A percentile compares a stretch with the other conserved stretches of the same genome.
Conservation (phyloP, 2,113 vertebrate genomes). For the Oceanites oceanicus region DNA sequence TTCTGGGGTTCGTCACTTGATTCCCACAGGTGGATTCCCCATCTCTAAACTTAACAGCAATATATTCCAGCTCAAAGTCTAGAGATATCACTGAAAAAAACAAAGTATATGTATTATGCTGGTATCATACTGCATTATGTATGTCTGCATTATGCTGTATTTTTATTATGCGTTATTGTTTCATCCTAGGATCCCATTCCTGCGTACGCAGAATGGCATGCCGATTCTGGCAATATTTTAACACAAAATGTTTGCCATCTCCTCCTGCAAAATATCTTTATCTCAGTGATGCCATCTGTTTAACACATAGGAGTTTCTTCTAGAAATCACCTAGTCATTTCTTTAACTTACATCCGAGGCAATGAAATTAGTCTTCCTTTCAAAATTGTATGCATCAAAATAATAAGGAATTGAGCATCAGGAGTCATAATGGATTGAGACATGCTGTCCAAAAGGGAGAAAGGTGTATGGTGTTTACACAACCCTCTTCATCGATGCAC, state of each 20-base stretch:
- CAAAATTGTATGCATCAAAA: background rate
- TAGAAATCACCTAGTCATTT: background rate
- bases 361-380: background rate
- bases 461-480: background rate
- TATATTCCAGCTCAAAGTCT: background rate
- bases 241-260: constrained; percentile 22
- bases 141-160: background rate
- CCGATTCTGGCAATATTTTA: background rate
- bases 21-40: background rate
- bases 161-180: background rate
- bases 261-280: background rate
- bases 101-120: background rate
- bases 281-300: background rate
- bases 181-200: background rate
- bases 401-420: background rate
- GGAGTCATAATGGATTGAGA: background rate
- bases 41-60: background rate
- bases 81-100: background rate
- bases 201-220: background rate
- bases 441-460: background rate
- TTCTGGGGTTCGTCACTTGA: background rate
- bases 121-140: background rate
- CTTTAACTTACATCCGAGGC: background rate
- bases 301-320: background rate
- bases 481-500: background rate